These are phyloP conservation scores for Thecophora atra DNA, from an alignment of 2,888 invertebrate species.

Conservation along the genomic window DNA sequence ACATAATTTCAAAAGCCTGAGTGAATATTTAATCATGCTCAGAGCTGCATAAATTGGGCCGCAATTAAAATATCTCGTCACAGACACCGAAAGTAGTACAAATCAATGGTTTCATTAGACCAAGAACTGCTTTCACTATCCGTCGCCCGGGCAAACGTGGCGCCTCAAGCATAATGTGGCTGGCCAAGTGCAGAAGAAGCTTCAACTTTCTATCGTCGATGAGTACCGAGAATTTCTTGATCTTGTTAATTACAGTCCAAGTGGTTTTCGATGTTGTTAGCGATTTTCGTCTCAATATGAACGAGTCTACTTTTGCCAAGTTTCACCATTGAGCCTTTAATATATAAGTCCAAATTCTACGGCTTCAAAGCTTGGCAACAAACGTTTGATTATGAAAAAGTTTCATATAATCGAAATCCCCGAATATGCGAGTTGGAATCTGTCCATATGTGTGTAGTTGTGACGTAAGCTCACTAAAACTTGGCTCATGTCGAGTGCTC, in stretches of 20 bases:
- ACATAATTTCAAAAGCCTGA: too few relatives aligned
- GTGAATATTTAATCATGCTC: too few relatives aligned
- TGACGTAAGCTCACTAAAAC: not conserved
- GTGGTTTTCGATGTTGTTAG: not conserved
- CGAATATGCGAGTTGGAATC: too few relatives aligned
- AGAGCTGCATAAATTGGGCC: too few relatives aligned
- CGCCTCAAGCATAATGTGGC: constrained; percentile 2
- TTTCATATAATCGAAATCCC: too few relatives aligned
- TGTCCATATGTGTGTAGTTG: not conserved
- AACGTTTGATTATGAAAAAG: not conserved
- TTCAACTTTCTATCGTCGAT: not conserved
- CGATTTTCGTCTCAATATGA: not conserved
- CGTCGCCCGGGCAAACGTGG: not conserved
- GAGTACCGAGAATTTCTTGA: not conserved
- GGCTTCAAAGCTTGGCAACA: too few relatives aligned
- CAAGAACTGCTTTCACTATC: constrained; percentile 18
- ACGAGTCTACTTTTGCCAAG: not conserved
- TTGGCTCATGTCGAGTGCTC: not conserved
- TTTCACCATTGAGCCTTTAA: not conserved
- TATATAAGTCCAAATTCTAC: too few relatives aligned
- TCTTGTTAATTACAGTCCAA: not conserved
- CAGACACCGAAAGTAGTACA: not conserved
- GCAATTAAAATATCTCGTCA: too few relatives aligned
- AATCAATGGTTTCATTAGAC: constrained; percentile 2
- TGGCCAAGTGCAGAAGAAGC: not conserved